Evolutionary conservation across 2,888 invertebrate species (phyloP).

Genomic region (Sarcophaga carnaria): DNA sequence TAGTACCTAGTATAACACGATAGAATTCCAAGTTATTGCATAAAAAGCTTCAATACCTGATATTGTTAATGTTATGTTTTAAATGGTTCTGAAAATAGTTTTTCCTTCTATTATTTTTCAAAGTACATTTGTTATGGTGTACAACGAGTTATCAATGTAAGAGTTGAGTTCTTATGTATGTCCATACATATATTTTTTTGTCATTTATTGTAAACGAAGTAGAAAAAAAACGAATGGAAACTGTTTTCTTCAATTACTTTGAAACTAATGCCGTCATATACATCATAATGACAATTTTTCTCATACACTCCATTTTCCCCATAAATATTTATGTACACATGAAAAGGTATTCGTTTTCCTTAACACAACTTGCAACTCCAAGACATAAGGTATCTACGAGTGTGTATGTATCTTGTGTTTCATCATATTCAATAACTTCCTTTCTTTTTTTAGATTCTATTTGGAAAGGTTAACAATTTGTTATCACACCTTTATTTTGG

Average conservation of each 20-base stretch:
- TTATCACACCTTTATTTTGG: not conserved
- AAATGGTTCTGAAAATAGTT: too few species aligned
- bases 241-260: constrained; percentile 49
- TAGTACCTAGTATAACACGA: too few species aligned
- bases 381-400: not conserved
- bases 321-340: constrained; percentile 48
- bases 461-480: constrained; percentile 40
- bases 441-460: constrained; percentile 20
- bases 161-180: not conserved
- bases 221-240: not conserved
- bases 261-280: constrained; percentile 51
- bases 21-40: too few species aligned
- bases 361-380: not conserved
- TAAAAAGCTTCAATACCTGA: too few species aligned
- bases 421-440: constrained; percentile 56
- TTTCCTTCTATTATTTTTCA: too few species aligned
- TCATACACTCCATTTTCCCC: constrained; percentile 17
- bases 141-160: too few species aligned
- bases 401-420: constrained; percentile 2
- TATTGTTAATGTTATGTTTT: too few species aligned
- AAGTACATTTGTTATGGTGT: too few species aligned
- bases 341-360: too few species aligned
- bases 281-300: constrained; percentile 50
- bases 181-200: not conserved
- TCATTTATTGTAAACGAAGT: not conserved